A percentile compares a stretch with the other conserved stretches of the same genome.
Conservation (phyloP, 2,113 vertebrate genomes). For the rabbit (Oryctolagus cuniculus) region mOryCun1.1 NC_091437.1:89581501-89582000, state of each 20-base stretch:
- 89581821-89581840: not conserved
- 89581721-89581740: not conserved
- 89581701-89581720: not conserved
- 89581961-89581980: not conserved
- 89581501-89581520: too few relatives aligned
- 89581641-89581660: constrained; percentile 7
- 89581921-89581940: not conserved
- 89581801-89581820: not conserved
- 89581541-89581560: too few relatives aligned
- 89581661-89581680: not conserved
- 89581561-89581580: too few relatives aligned
- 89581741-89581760: not conserved
- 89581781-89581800: not conserved
- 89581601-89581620: not conserved
- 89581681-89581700: constrained; percentile 4
- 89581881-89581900: not conserved
- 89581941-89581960: not conserved
- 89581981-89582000: not conserved
- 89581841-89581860: not conserved
- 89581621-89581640: not conserved
- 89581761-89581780: not conserved
- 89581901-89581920: not conserved
- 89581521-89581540: too few relatives aligned
- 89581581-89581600: too few relatives aligned
- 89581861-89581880: not conserved